phyloP scores from a whole-genome alignment of 2,888 invertebrate genomes.

The Heliconius charithonia region DNA sequence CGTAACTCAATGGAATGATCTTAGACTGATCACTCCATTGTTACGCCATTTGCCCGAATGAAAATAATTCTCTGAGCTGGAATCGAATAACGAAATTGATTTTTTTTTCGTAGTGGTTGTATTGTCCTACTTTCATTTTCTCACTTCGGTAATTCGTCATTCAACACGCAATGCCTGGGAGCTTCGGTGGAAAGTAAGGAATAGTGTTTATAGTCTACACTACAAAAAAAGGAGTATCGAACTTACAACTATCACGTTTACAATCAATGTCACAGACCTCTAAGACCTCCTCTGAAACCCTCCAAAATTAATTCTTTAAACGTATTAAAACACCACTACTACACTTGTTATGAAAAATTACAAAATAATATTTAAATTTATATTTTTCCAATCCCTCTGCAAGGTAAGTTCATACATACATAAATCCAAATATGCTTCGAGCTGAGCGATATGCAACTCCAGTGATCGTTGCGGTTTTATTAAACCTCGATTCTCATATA shows the following conservation, averaged over 20 bases:
- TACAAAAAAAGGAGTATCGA: too few relatives aligned
- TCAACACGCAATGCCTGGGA: too few relatives aligned
- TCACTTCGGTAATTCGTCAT: too few relatives aligned
- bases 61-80: not conserved
- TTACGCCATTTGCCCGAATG: too few relatives aligned
- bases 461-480: constrained; percentile 30
- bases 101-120: too few relatives aligned
- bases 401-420: not conserved
- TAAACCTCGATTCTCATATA: constrained; percentile 6
- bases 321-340: not conserved
- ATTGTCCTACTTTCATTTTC: too few relatives aligned
- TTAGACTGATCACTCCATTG: too few relatives aligned
- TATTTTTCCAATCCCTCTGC: not conserved
- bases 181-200: too few relatives aligned
- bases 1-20: too few relatives aligned
- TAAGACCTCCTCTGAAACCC: too few relatives aligned
- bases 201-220: too few relatives aligned
- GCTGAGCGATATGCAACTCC: constrained; percentile 21
- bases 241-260: not conserved
- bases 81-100: not conserved
- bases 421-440: constrained; percentile 20
- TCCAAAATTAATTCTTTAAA: not conserved
- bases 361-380: constrained; percentile 12
- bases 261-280: not conserved
- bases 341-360: not conserved